phyloP scores from a whole-genome alignment of 2,113 vertebrate genomes.

The Chelonoidis abingdonii region DNA sequence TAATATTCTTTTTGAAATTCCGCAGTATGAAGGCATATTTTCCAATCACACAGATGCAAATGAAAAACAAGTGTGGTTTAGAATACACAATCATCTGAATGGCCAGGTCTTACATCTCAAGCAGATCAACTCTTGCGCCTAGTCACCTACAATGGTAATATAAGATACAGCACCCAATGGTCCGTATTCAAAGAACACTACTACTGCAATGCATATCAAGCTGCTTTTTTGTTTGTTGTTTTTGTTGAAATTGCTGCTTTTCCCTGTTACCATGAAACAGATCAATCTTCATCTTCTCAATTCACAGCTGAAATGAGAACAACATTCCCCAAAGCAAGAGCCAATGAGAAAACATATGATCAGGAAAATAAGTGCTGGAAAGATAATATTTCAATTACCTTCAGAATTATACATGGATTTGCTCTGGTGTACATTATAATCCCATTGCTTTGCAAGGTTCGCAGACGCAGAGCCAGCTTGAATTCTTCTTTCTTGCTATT shows the following conservation, averaged over 20 bases:
- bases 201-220: slow-evolving; percentile 12
- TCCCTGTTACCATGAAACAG: slow-evolving; percentile 32
- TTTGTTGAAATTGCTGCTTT: slow-evolving; percentile 26
- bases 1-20: neutral
- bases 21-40: neutral
- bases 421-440: slow-evolving; percentile 95
- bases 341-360: slow-evolving; percentile 49
- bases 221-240: slow-evolving; percentile 19
- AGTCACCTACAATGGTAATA: slow-evolving; percentile 21
- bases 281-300: slow-evolving; percentile 56
- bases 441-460: slow-evolving; percentile 93
- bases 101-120: slow-evolving; percentile 20
- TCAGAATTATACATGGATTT: slow-evolving; percentile 92
- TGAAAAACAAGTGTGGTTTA: slow-evolving; percentile 20
- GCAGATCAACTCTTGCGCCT: slow-evolving; percentile 12
- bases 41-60: neutral
- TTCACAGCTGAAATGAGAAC: slow-evolving; percentile 62
- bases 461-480: slow-evolving; percentile 92
- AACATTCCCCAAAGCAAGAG: slow-evolving; percentile 40
- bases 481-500: slow-evolving; percentile 88
- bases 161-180: slow-evolving; percentile 14
- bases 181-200: slow-evolving; percentile 45
- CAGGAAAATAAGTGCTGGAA: slow-evolving; percentile 47
- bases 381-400: slow-evolving; percentile 84
- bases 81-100: slow-evolving; percentile 26